Conservation (phyloP, 2,888 invertebrate species). For the Netelia inedita region DNA sequence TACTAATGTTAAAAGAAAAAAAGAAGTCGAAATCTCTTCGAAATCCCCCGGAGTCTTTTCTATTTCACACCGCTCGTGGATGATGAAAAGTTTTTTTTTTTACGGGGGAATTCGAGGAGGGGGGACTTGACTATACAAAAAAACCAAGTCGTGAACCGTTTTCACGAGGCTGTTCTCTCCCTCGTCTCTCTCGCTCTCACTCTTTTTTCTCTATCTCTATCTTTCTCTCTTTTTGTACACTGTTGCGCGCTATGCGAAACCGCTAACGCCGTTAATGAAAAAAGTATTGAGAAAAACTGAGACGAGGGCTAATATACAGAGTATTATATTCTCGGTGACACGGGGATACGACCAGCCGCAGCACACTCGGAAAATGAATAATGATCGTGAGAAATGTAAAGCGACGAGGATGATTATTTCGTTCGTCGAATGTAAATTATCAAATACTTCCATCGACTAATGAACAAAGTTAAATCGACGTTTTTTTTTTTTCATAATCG, state of each 20-base stretch:
- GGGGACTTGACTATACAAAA: slow-evolving; percentile 28
- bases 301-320: slow-evolving; percentile 27
- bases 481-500: no score
- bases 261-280: not conserved
- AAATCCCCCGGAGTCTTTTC: no score
- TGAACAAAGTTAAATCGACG: no score
- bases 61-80: no score
- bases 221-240: slow-evolving; percentile 2
- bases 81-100: not conserved
- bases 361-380: slow-evolving; percentile 19
- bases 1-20: not conserved
- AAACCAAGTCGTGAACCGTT: slow-evolving; percentile 57
- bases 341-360: slow-evolving; percentile 68
- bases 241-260: not conserved
- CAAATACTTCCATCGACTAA: no score
- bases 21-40: no score
- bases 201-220: not conserved
- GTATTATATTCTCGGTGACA: slow-evolving; percentile 47
- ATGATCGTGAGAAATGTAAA: no score
- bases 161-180: slow-evolving; percentile 57
- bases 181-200: slow-evolving; percentile 37
- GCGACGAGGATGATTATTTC: no score
- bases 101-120: not conserved
- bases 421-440: no score
- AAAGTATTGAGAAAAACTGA: slow-evolving; percentile 12